phyloP scores from a whole-genome alignment of 2,888 invertebrate species.

The Cataglyphis cursor region DNA sequence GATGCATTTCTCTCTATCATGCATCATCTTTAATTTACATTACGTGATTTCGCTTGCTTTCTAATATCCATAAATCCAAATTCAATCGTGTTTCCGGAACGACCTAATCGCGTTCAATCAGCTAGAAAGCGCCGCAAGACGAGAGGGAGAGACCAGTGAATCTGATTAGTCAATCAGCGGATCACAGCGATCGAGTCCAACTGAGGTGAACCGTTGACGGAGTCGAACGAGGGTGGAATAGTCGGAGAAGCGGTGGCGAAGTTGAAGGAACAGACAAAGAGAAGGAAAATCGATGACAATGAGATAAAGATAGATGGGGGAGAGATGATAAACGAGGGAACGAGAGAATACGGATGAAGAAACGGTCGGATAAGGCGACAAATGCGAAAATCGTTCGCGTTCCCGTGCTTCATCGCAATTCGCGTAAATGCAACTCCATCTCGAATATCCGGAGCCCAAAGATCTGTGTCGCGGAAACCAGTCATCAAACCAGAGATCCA shows the following conservation, averaged over 20 bases:
- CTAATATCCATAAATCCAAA: slow-evolving; percentile 74
- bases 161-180: slow-evolving; percentile 76
- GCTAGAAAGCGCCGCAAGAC: slow-evolving; percentile 63
- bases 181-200: slow-evolving; percentile 38
- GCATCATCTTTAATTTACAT: slow-evolving; percentile 51
- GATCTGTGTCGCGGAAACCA: slow-evolving; percentile 69
- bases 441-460: slow-evolving; percentile 53
- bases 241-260: slow-evolving; percentile 1
- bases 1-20: slow-evolving; percentile 47
- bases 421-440: slow-evolving; percentile 70
- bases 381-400: slow-evolving; percentile 71
- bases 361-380: slow-evolving; percentile 48
- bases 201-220: slow-evolving; percentile 51
- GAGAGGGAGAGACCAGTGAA: slow-evolving; percentile 60
- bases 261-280: slow-evolving; percentile 37
- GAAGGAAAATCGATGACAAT: slow-evolving; percentile 60
- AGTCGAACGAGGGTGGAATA: slow-evolving; percentile 3
- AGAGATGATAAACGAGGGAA: slow-evolving; percentile 39
- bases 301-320: slow-evolving; percentile 49
- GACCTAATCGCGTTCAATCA: slow-evolving; percentile 76
- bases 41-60: slow-evolving; percentile 60
- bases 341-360: slow-evolving; percentile 56
- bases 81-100: slow-evolving; percentile 71
- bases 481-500: slow-evolving; percentile 69
- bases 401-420: slow-evolving; percentile 69